Percentiles rank a stretch among this genome's conserved stretches.
Evolutionary conservation across 2,797 vertebrate genomes (phyloP).

Genomic region (Psittacula derbiana): DNA sequence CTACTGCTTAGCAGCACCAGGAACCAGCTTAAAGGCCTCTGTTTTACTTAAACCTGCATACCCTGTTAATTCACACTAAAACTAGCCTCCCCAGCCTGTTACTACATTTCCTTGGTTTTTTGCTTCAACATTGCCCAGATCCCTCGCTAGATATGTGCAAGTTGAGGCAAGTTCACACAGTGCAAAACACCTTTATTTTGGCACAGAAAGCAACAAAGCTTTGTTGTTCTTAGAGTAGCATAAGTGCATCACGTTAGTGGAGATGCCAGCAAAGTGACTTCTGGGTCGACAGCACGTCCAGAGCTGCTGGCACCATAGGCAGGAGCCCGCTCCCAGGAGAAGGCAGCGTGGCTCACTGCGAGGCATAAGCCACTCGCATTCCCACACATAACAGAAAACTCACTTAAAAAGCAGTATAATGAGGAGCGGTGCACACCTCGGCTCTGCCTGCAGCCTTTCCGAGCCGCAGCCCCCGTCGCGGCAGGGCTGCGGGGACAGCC

Average conservation of each 20-base stretch:
- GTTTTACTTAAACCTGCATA: background rate
- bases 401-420: accelerated
- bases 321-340: background rate
- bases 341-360: accelerated
- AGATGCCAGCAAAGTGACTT: background rate
- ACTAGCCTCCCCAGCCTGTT: no score
- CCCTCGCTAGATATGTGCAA: background rate
- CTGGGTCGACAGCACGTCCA: accelerated
- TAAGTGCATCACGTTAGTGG: background rate
- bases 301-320: background rate
- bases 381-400: accelerated
- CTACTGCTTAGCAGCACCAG: background rate
- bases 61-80: no score
- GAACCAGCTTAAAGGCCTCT: background rate
- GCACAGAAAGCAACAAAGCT: background rate
- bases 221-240: background rate
- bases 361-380: accelerated
- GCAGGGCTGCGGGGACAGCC: background rate
- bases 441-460: background rate
- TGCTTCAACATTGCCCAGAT: background rate
- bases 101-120: background rate
- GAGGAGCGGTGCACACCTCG: background rate
- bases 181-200: background rate
- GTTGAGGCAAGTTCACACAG: background rate
- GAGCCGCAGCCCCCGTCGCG: background rate